Evolutionary conservation across 2,797 vertebrate genomes (phyloP).

Genomic region (Pterois miles): DNA sequence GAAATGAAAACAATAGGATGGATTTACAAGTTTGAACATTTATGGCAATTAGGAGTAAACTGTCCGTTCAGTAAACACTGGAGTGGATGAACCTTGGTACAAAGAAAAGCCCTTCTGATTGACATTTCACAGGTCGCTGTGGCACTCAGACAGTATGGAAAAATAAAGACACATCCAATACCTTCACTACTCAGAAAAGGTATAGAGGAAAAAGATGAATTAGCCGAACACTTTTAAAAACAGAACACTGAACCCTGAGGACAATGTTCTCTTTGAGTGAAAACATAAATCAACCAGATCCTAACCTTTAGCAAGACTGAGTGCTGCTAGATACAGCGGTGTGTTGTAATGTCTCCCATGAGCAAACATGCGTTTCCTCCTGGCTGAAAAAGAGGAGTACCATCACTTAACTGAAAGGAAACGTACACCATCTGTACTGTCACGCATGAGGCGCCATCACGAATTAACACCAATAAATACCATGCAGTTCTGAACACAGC

Average conservation of each 20-base stretch:
- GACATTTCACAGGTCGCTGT: not conserved
- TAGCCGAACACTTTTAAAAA: not conserved
- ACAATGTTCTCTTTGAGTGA: conserved; percentile 13
- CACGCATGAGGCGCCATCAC: conserved; percentile 18
- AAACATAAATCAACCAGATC: conserved; percentile 45
- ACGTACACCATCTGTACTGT: conserved; percentile 72
- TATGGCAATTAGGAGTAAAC: conserved; percentile 8
- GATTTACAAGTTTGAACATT: not conserved
- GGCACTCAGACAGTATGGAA: not conserved
- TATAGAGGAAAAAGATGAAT: not conserved
- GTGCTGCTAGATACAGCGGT: conserved; percentile 12
- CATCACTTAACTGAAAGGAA: conserved; percentile 69
- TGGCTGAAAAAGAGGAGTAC: conserved; percentile 41
- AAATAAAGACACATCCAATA: not conserved
- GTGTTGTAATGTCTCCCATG: conserved; percentile 63
- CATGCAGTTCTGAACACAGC: conserved; percentile 1
- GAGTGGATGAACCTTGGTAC: not conserved
- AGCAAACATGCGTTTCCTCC: conserved; percentile 61
- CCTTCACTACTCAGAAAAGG: not conserved
- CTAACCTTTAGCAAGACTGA: conserved; percentile 28
- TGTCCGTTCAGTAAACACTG: conserved; percentile 23
- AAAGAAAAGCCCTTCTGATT: not conserved
- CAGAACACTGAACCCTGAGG: not conserved
- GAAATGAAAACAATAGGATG: conserved; percentile 22
- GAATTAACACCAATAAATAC: conserved; percentile 28